These are phyloP conservation scores for Zaprionus bogoriensis DNA, from an alignment of 2,888 invertebrate genomes.

Conservation along the genomic window DNA sequence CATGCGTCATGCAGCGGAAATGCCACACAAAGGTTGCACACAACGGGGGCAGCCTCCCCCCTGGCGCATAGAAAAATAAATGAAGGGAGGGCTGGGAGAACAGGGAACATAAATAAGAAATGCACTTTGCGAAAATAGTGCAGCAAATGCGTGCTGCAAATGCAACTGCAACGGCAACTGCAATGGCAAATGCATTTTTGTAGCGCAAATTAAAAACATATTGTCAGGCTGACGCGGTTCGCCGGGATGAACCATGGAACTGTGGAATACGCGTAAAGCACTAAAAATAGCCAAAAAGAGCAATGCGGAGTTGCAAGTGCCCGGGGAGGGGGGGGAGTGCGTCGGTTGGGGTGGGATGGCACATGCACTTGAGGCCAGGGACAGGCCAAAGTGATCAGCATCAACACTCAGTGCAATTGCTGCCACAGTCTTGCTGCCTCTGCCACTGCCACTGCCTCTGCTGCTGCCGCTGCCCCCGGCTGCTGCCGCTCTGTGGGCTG, in stretches of 20 bases:
- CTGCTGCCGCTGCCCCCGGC: conserved; percentile 15
- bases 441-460: conserved; percentile 5
- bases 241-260: conserved; percentile 35
- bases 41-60: background rate
- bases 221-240: conserved; percentile 72
- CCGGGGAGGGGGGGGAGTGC: conserved; percentile 3
- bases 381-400: conserved; percentile 62
- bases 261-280: no score
- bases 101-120: conserved; percentile 3
- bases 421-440: conserved; percentile 21
- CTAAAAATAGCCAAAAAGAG: conserved; percentile 62
- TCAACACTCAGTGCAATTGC: conserved; percentile 45
- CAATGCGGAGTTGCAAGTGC: conserved; percentile 21
- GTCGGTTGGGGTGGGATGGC: background rate
- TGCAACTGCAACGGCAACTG: conserved; percentile 22
- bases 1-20: conserved; percentile 3
- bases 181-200: conserved; percentile 60
- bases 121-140: conserved; percentile 7
- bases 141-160: conserved; percentile 13
- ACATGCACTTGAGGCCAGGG: conserved; percentile 55
- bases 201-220: conserved; percentile 82
- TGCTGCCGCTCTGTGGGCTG: conserved; percentile 16
- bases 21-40: conserved; percentile 9
- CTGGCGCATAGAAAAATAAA: background rate
- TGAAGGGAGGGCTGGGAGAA: background rate